phyloP scores from a whole-genome alignment of 2,888 invertebrate species.

The Plagodis pulveraria region DNA sequence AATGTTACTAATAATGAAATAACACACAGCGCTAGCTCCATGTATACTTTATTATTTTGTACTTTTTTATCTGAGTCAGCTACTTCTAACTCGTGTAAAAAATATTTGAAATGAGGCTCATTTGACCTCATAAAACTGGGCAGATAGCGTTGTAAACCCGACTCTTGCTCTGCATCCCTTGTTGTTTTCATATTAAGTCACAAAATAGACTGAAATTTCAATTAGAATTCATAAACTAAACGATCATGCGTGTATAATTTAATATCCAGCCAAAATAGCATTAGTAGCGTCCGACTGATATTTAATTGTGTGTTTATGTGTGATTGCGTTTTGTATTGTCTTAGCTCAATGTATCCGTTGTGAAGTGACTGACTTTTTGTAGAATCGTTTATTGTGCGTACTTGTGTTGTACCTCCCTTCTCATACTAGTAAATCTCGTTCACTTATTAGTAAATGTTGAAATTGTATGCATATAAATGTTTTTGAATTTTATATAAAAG shows the following conservation, averaged over 20 bases:
- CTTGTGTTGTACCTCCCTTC: slow-evolving; percentile 27
- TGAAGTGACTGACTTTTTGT: slow-evolving; percentile 57
- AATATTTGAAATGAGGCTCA: too few species aligned
- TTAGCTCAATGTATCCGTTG: slow-evolving; percentile 67
- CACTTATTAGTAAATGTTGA: slow-evolving; percentile 14
- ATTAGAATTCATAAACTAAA: too few species aligned
- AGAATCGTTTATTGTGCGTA: slow-evolving; percentile 41
- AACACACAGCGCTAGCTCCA: too few species aligned
- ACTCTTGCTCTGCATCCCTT: too few species aligned
- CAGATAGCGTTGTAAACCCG: too few species aligned
- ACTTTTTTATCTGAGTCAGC: background rate
- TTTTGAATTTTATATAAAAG: slow-evolving; percentile 20
- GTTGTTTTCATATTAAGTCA: too few species aligned
- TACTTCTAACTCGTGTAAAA: too few species aligned
- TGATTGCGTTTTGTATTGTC: slow-evolving; percentile 47
- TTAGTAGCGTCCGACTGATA: slow-evolving; percentile 31
- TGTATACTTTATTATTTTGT: too few species aligned
- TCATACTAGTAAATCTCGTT: slow-evolving; percentile 26
- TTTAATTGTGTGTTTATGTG: slow-evolving; percentile 25
- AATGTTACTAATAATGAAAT: too few species aligned
- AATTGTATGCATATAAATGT: slow-evolving; percentile 11
- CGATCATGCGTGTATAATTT: too few species aligned
- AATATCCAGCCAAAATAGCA: slow-evolving; percentile 1
- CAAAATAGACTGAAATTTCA: too few species aligned
- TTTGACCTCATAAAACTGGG: too few species aligned